Conservation (phyloP, 2,797 vertebrate species). For the Argya squamiceps region DNA sequence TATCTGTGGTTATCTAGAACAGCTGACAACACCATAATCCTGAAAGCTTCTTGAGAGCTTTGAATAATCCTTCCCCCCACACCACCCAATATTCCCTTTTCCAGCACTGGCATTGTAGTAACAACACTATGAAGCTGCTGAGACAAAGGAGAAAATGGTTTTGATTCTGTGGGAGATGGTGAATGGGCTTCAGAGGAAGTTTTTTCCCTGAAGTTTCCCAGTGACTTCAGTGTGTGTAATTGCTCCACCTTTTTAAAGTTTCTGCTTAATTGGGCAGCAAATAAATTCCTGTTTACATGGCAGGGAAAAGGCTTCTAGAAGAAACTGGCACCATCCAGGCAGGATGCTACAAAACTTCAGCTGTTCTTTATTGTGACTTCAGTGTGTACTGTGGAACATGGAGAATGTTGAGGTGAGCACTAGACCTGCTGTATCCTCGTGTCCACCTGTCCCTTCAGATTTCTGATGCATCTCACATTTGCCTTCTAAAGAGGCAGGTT, state of each 20-base stretch:
- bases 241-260: neutral
- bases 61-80: fast-evolving
- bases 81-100: neutral
- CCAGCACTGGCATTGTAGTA: neutral
- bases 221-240: neutral
- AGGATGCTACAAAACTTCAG: neutral
- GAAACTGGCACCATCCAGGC: neutral
- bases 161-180: neutral
- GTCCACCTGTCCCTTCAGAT: neutral
- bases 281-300: neutral
- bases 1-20: neutral
- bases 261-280: neutral
- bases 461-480: neutral
- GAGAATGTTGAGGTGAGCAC: neutral
- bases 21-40: neutral
- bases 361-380: neutral
- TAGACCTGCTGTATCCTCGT: neutral
- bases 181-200: neutral
- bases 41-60: neutral
- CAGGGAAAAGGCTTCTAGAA: neutral
- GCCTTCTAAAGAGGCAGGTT: neutral
- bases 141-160: neutral
- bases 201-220: neutral
- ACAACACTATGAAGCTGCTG: neutral
- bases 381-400: neutral